A percentile compares a stretch with the other conserved stretches of the same genome.
phyloP scores from a whole-genome alignment of 2,888 invertebrate species.

The Ornithoptera alexandrae region DNA sequence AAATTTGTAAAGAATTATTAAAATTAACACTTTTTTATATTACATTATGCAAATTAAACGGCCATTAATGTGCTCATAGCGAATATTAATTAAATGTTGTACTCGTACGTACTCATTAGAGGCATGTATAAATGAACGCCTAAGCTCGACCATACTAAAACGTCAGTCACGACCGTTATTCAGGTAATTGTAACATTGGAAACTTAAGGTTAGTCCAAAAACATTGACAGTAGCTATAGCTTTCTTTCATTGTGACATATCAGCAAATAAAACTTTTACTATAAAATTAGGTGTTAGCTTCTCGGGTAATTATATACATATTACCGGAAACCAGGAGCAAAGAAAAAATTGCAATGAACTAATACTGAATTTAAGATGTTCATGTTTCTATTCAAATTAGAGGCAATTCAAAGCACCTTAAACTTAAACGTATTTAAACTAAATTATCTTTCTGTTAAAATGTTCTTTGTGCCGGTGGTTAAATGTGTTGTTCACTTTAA shows the following conservation, averaged over 20 bases:
- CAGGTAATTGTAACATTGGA: not conserved
- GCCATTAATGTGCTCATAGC: not conserved
- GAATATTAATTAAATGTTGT: not conserved
- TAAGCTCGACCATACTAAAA: not conserved
- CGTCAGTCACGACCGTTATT: not conserved
- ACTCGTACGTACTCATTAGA: not conserved
- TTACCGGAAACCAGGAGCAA: too few species aligned
- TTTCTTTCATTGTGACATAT: not conserved
- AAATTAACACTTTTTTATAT: not conserved
- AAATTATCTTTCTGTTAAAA: too few species aligned
- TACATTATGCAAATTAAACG: not conserved
- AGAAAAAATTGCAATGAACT: too few species aligned
- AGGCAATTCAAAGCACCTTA: too few species aligned
- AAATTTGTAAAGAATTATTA: not conserved
- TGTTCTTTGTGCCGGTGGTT: not conserved
- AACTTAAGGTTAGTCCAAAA: not conserved
- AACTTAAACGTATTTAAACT: too few species aligned
- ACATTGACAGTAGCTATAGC: not conserved
- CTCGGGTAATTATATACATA: too few species aligned
- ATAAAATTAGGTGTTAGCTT: not conserved
- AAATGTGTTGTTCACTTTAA: not conserved
- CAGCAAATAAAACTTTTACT: not conserved
- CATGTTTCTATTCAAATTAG: too few species aligned
- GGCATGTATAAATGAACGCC: not conserved
- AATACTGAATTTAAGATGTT: too few species aligned